Percentiles rank a stretch among this genome's conserved stretches.
phyloP scores from a whole-genome alignment of 1,140 invertebrate genomes.

The Heliothis virescens region DNA sequence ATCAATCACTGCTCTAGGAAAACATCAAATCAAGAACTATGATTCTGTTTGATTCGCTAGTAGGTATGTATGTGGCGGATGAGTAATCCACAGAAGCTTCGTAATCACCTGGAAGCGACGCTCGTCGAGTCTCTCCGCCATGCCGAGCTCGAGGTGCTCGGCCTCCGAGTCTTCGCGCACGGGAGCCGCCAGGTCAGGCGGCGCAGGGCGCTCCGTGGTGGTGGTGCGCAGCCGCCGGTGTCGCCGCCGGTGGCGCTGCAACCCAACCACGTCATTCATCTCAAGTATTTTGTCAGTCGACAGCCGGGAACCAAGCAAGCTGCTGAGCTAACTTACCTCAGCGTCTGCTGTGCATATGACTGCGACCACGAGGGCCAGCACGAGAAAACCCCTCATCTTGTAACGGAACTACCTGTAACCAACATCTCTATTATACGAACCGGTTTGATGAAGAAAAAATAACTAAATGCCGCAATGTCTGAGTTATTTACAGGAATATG shows the following conservation, averaged over 20 bases:
- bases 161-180: conserved; percentile 65
- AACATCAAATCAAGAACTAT: too few species aligned
- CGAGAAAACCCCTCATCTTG: conserved; percentile 72
- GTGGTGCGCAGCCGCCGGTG: conserved; percentile 71
- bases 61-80: background rate
- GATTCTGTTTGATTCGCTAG: background rate
- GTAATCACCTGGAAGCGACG: conserved; percentile 73
- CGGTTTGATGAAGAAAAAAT: background rate
- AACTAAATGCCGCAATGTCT: background rate
- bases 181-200: conserved; percentile 45
- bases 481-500: background rate
- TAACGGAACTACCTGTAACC: conserved; percentile 55
- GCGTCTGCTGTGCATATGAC: conserved; percentile 71
- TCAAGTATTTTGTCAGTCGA: background rate
- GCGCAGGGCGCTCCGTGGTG: conserved; percentile 63
- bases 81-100: background rate
- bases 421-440: background rate
- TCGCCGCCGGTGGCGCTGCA: conserved; percentile 62
- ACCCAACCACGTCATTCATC: background rate
- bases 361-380: conserved; percentile 72
- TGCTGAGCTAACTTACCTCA: conserved; percentile 56
- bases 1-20: too few species aligned
- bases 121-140: conserved; percentile 77
- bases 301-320: background rate
- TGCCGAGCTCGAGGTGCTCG: conserved; percentile 76